phyloP scores from a whole-genome alignment of 2,113 vertebrate species.

The Corapipo altera region DNA sequence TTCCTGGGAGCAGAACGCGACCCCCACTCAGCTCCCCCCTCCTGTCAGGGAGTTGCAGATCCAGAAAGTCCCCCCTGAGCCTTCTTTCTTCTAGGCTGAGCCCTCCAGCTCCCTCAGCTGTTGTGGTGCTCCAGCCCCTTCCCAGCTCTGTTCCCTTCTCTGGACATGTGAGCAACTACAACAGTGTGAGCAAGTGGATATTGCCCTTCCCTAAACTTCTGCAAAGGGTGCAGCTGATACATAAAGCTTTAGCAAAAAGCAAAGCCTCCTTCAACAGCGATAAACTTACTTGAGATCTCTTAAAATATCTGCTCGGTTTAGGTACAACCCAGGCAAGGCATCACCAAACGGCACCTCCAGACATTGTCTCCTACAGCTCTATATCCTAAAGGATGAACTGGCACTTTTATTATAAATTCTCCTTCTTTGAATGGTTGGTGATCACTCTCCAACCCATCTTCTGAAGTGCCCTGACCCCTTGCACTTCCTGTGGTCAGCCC shows the following conservation, averaged over 20 bases:
- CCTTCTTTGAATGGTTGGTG: neutral
- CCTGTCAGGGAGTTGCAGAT: neutral
- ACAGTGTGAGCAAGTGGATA: fast-evolving
- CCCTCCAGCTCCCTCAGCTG: neutral
- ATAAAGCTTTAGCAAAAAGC: neutral
- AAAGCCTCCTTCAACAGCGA: neutral
- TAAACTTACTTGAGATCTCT: neutral
- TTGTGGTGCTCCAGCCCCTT: neutral
- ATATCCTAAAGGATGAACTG: neutral
- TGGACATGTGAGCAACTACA: neutral
- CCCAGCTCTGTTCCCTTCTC: fast-evolving
- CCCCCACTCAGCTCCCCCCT: neutral
- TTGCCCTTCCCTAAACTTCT: neutral
- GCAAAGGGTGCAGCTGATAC: neutral
- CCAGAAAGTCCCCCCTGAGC: neutral
- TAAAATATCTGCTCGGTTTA: neutral
- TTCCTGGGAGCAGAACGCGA: neutral
- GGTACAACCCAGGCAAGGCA: neutral
- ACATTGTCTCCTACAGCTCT: neutral
- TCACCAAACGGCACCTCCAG: neutral
- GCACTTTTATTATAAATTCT: neutral
- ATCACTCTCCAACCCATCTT: neutral
- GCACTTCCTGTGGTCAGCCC: neutral
- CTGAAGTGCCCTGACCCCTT: neutral
- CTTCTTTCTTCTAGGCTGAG: neutral